Evolutionary conservation across 1,140 invertebrate species (phyloP), one percentile per base, ranked within the genome.

Genomic region (Drosophila nebulosa): DNA sequence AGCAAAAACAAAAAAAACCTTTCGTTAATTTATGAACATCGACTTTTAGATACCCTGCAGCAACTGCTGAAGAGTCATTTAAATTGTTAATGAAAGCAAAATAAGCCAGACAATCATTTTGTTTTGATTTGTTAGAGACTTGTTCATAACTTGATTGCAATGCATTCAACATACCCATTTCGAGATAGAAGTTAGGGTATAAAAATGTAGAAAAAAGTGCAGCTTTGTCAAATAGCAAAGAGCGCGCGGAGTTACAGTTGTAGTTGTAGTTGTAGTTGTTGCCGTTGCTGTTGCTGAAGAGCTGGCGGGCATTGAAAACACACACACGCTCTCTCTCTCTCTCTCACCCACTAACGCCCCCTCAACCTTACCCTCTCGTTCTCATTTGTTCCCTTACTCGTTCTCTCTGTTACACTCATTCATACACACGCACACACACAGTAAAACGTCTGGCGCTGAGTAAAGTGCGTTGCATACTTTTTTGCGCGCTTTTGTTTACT

Each of bases 391-490:
- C 7, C 27, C 21, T 12, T 0, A 12, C 6, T 9, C 27, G 7
- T 9, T 30, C 7, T 30, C 27, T 30, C 27, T 30, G 27, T 30
- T 51, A 63, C 66, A 42, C 32, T 36, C 26, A 51, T 16, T 30
- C 32, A 30, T 16, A 32, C 53, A 62, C 14, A 52, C 55, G 63
- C 55, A n/a, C n/a, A n/a, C n/a, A n/a, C n/a, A n/a, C n/a, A n/a
- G 42, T 39, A 52, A 73, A 57, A 68, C 50, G 64, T 69, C 78
- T 76, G 52, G 64, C 73, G 80, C 26, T 64, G 69, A 76, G 69
- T 64, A 88, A 86, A 86, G 81, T 86, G 81, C 83, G 81, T 86
- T 83, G 83, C 81, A 88, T 74, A 78, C 81, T 86, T 85, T 86
- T 86, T 74, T 81, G 78, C 78, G 85, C 70, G 83, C 81, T 86